phyloP scores from a whole-genome alignment of 64 coral and sea anemone species.

The Anthopleura sola region DNA sequence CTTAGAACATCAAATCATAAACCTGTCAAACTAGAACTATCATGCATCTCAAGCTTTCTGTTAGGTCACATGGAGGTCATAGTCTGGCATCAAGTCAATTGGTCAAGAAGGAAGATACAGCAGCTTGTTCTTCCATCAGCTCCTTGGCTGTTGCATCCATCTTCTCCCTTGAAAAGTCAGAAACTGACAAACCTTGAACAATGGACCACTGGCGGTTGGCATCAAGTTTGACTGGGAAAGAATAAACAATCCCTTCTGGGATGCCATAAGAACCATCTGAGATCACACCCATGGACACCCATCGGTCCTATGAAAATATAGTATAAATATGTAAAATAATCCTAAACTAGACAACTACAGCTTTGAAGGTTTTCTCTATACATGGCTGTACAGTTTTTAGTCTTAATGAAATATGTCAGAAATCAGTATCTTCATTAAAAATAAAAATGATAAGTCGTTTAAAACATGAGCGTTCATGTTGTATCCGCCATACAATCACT shows the following conservation, averaged over 20 bases:
- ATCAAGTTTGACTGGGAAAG: constrained; percentile 59
- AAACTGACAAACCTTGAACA: constrained; percentile 63
- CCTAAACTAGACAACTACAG: neutral
- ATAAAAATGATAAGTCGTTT: too few relatives aligned
- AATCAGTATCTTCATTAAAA: too few relatives aligned
- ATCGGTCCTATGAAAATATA: constrained; percentile 43
- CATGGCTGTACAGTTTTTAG: neutral
- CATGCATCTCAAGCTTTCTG: neutral
- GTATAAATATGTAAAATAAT: neutral
- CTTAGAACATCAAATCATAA: neutral
- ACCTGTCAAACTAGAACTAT: neutral
- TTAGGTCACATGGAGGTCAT: neutral
- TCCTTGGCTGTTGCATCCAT: constrained; percentile 95
- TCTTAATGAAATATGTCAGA: too few relatives aligned
- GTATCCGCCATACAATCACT: too few relatives aligned
- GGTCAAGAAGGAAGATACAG: constrained; percentile 13
- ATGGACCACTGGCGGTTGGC: constrained; percentile 51
- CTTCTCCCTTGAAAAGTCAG: constrained; percentile 85
- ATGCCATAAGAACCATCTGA: constrained; percentile 93
- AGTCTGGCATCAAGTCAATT: constrained; percentile 18
- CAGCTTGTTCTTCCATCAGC: constrained; percentile 64
- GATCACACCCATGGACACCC: constrained; percentile 91
- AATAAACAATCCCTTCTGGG: constrained; percentile 88
- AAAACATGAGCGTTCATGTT: too few relatives aligned
- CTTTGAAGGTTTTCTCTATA: neutral